These are phyloP conservation scores for Polyommatus iphigenia DNA, from an alignment of 2,888 invertebrate genomes.

Conservation along the genomic window DNA sequence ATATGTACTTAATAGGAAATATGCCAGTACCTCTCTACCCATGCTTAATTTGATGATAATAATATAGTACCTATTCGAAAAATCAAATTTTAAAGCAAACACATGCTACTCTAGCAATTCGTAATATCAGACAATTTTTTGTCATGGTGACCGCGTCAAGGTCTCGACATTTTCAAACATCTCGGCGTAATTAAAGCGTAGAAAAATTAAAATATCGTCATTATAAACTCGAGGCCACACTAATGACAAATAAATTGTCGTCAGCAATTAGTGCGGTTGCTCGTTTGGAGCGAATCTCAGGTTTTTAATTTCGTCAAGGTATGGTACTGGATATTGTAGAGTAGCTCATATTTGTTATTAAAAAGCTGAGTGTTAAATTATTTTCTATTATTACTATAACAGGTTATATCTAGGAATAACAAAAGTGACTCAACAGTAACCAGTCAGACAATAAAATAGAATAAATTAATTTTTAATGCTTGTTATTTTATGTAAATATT, in stretches of 20 bases:
- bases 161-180: conserved; percentile 1
- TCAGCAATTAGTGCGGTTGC: conserved; percentile 68
- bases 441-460: no score
- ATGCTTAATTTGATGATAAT: no score
- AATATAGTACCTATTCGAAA: no score
- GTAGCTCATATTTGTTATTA: background rate
- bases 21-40: no score
- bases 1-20: no score
- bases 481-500: no score
- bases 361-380: background rate
- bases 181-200: conserved; percentile 73
- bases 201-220: conserved; percentile 75
- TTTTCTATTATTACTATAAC: background rate
- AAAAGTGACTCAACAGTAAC: no score
- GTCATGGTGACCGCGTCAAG: background rate
- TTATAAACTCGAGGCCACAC: conserved; percentile 42
- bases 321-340: conserved; percentile 41
- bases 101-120: no score
- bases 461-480: no score
- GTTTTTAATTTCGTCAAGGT: conserved; percentile 54
- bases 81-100: no score
- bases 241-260: conserved; percentile 80
- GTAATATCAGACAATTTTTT: background rate
- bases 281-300: conserved; percentile 59
- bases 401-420: no score